Conservation (phyloP, 2,888 invertebrate genomes). For the Drosophila merina region DNA sequence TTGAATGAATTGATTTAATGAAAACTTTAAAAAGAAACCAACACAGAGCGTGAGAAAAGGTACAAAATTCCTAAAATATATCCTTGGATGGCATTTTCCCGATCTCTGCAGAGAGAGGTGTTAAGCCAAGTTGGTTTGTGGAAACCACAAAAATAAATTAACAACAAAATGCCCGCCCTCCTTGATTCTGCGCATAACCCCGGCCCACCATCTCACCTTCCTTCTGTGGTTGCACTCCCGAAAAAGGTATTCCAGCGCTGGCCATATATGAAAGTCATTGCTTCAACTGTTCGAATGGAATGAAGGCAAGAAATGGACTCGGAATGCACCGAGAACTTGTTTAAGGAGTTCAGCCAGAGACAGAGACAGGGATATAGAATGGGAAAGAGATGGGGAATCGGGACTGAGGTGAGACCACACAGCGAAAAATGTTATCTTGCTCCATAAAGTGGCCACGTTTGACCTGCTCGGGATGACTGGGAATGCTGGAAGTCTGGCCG, state of each 20-base stretch:
- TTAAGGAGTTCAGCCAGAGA: constrained; percentile 60
- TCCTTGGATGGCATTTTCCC: constrained; percentile 34
- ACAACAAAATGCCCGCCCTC: constrained; percentile 33
- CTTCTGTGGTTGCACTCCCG: constrained; percentile 24
- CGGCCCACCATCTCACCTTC: background rate
- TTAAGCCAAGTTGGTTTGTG: constrained; percentile 69
- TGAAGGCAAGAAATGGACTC: constrained; percentile 39
- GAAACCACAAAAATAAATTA: constrained; percentile 66
- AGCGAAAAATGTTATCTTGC: constrained; percentile 47
- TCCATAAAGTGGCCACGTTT: constrained; percentile 74
- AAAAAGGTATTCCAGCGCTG: constrained; percentile 60
- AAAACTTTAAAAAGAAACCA: background rate
- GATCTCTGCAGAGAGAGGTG: constrained; percentile 54
- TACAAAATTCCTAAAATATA: constrained; percentile 12
- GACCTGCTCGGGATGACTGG: constrained; percentile 65
- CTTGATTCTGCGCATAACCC: background rate
- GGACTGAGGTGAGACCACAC: constrained; percentile 57
- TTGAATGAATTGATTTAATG: background rate
- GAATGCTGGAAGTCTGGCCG: constrained; percentile 62
- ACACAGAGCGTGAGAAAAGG: constrained; percentile 59
- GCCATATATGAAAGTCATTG: constrained; percentile 75
- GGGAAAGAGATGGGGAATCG: constrained; percentile 17
- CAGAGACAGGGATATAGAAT: constrained; percentile 21
- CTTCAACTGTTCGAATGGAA: constrained; percentile 39
- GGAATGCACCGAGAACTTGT: constrained; percentile 66